phyloP scores from a whole-genome alignment of 1,140 invertebrate species.

The Euschistus heros region DNA sequence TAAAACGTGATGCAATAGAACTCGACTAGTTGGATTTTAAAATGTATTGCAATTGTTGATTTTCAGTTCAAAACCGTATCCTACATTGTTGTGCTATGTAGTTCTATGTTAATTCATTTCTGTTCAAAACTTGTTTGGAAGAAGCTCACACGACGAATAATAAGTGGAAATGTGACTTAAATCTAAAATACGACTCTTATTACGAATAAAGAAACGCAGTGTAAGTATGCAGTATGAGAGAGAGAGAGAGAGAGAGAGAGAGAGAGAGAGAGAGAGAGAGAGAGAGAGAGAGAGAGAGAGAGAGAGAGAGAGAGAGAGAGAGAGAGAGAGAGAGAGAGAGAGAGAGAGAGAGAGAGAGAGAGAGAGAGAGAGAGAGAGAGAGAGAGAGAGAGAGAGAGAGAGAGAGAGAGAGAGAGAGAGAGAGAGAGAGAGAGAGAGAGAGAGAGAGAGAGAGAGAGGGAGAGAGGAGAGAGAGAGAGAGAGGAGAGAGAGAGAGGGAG shows the following conservation, averaged over 20 bases:
- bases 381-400: conserved; percentile 3
- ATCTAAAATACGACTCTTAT: too few relatives aligned
- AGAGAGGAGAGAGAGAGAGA: background rate
- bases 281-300: background rate
- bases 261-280: background rate
- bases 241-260: background rate
- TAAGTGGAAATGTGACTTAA: too few relatives aligned
- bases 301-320: background rate
- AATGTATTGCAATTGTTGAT: too few relatives aligned
- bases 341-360: background rate
- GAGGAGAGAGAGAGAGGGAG: background rate
- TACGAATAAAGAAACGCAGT: too few relatives aligned
- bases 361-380: conserved; percentile 7
- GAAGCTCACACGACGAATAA: too few relatives aligned
- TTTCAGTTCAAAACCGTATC: too few relatives aligned
- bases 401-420: background rate
- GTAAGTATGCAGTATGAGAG: too few relatives aligned
- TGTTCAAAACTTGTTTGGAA: too few relatives aligned
- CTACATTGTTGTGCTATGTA: too few relatives aligned
- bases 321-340: background rate
- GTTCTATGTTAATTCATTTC: too few relatives aligned
- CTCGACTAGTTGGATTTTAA: too few relatives aligned
- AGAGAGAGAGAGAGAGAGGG: background rate
- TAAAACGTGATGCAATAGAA: too few relatives aligned
- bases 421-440: background rate